Evolutionary conservation across 2,888 invertebrate species (phyloP).

Genomic region (Baccha elongata): DNA sequence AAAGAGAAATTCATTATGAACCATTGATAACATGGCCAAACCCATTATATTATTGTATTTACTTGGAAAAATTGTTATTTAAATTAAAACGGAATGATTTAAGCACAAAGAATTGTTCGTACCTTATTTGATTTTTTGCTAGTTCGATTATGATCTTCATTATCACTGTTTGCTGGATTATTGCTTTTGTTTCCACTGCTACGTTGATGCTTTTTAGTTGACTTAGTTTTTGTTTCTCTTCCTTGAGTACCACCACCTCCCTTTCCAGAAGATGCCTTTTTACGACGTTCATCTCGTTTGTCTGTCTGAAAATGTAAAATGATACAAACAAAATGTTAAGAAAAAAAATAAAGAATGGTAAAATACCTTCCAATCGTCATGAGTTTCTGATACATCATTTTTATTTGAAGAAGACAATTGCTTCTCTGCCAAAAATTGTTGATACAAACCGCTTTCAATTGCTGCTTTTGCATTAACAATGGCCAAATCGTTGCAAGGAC

Average conservation of each 20-base stretch:
- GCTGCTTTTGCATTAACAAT: conserved; percentile 86
- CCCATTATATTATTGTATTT: no score
- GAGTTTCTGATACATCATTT: conserved; percentile 77
- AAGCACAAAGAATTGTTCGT: no score
- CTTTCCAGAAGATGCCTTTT: conserved; percentile 93
- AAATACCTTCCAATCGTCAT: conserved; percentile 79
- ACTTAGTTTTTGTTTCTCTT: conserved; percentile 96
- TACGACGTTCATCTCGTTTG: conserved; percentile 93
- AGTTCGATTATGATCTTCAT: conserved; percentile 85
- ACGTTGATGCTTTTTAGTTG: conserved; percentile 91
- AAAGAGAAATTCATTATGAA: no score
- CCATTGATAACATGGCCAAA: no score
- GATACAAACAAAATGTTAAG: not conserved
- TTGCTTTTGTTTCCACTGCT: conserved; percentile 83
- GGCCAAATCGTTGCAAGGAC: conserved; percentile 87
- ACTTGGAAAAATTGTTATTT: no score
- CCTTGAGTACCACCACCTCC: conserved; percentile 96
- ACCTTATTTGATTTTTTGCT: conserved; percentile 42
- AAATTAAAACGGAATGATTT: no score
- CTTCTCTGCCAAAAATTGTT: conserved; percentile 88
- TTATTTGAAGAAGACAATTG: conserved; percentile 82
- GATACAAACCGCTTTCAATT: conserved; percentile 89
- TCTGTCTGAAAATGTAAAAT: conserved; percentile 84
- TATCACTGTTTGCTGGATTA: conserved; percentile 86
- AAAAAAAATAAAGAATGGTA: not conserved